phyloP scores from a whole-genome alignment of 2,113 vertebrate genomes.

The Gallinago paraguaiae region DNA sequence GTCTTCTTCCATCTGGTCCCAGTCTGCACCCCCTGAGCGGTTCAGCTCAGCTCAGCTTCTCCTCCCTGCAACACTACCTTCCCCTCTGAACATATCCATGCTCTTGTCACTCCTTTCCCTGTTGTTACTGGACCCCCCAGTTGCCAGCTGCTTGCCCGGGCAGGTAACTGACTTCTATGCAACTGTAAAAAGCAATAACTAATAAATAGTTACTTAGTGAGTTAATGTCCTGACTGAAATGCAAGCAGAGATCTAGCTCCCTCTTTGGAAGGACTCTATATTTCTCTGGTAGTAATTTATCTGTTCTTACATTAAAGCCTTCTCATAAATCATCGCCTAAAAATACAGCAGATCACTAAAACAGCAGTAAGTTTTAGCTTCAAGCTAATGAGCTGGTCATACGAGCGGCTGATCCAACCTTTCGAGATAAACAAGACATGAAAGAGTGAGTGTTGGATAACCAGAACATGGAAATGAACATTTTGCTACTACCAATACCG shows the following conservation, averaged over 20 bases:
- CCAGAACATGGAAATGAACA: background rate
- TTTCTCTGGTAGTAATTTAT: background rate
- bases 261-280: background rate
- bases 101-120: background rate
- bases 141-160: background rate
- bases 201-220: background rate
- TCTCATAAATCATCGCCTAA: background rate
- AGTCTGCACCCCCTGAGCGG: accelerated
- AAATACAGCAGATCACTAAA: background rate
- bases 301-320: background rate
- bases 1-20: background rate
- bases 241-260: background rate
- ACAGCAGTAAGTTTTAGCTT: background rate
- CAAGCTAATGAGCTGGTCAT: background rate
- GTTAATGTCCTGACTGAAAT: background rate
- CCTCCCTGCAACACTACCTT: background rate
- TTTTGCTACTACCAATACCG: background rate
- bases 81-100: background rate
- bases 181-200: background rate
- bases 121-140: accelerated
- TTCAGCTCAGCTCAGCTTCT: background rate
- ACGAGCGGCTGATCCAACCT: background rate
- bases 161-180: background rate
- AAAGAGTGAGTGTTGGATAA: background rate
- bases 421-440: background rate